Percentiles rank a stretch among this genome's conserved stretches.
These are phyloP conservation scores for Hystrix cristata DNA, from an alignment of 2,113 vertebrate species.

Conservation along the genomic window DNA sequence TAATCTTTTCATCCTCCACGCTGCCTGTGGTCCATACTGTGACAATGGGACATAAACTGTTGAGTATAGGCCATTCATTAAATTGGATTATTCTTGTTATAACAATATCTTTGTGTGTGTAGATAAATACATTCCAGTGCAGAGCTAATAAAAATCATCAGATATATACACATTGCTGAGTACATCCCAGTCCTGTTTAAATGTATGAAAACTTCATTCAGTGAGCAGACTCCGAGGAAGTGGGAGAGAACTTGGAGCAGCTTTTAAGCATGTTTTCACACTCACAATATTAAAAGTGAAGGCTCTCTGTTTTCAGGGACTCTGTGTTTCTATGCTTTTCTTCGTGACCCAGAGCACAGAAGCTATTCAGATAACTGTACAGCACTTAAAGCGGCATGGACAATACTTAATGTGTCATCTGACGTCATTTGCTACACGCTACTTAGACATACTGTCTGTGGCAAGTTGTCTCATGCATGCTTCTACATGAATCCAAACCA, in stretches of 20 bases:
- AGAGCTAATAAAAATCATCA: conserved; percentile 29
- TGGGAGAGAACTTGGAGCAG: neutral
- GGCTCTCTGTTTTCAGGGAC: neutral
- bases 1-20: no score
- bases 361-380: neutral
- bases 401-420: neutral
- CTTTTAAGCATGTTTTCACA: conserved; percentile 46
- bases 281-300: neutral
- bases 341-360: neutral
- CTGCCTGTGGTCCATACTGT: no score
- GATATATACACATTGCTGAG: neutral
- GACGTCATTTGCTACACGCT: neutral
- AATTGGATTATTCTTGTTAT: neutral
- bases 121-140: neutral
- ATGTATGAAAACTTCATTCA: neutral
- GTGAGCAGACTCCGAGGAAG: conserved; percentile 11
- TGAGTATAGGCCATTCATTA: neutral
- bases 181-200: neutral
- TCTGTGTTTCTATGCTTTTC: neutral
- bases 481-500: neutral
- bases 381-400: neutral
- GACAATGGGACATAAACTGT: neutral
- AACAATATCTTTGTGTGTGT: neutral
- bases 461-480: neutral
- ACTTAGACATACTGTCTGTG: conserved; percentile 8